Percentiles rank a stretch among this genome's conserved stretches.
Evolutionary conservation across 2,113 vertebrate genomes (phyloP).

Genomic region (Coptodon bakossiorum): DNA sequence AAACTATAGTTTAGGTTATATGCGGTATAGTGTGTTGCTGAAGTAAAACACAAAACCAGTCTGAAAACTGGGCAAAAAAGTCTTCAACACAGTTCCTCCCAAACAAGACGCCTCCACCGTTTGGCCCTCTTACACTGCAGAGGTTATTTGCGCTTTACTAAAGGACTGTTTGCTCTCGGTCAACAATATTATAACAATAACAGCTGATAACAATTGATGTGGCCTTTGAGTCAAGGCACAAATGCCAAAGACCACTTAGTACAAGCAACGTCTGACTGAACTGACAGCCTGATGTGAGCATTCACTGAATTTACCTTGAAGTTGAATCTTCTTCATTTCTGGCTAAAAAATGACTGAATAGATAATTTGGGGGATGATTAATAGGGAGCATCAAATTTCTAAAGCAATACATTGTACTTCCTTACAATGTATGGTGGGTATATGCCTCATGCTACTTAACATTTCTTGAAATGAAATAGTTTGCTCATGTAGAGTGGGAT

Average conservation of each 20-base stretch:
- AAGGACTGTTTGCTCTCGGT: background rate
- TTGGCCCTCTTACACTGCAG: background rate
- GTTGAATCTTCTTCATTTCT: background rate
- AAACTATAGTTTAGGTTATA: background rate
- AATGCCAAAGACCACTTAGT: background rate
- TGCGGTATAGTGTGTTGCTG: fast-evolving
- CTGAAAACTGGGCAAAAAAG: background rate
- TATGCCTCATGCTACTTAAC: background rate
- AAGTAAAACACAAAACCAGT: background rate
- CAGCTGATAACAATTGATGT: background rate
- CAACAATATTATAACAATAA: background rate
- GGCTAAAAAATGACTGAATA: background rate
- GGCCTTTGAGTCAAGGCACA: background rate
- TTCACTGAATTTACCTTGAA: background rate
- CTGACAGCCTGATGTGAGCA: background rate
- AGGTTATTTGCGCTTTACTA: background rate
- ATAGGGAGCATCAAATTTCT: background rate
- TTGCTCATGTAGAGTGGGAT: background rate
- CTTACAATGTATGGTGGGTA: background rate
- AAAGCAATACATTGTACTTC: background rate
- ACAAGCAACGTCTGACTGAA: background rate
- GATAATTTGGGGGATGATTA: background rate
- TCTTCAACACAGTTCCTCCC: background rate
- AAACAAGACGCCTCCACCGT: fast-evolving
- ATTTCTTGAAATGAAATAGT: background rate